phyloP scores from a whole-genome alignment of 92 coral and sea anemone species.

The Paragorgia papillata region DNA sequence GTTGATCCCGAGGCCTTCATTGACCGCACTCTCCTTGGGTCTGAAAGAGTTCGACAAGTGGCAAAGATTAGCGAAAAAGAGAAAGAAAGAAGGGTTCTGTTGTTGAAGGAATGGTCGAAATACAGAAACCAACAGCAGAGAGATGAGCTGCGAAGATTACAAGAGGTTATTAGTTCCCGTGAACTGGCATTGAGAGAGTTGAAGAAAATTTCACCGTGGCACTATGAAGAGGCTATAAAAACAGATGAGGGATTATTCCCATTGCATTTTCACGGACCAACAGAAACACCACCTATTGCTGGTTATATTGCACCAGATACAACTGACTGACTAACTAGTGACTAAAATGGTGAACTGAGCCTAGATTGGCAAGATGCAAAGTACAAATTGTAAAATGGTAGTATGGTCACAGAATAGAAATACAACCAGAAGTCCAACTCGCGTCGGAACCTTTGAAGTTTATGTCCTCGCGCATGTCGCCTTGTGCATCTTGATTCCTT shows the following conservation, averaged over 20 bases:
- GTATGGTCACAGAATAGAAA: no score
- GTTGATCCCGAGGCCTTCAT: constrained; percentile 81
- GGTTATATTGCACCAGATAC: constrained; percentile 91
- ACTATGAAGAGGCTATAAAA: constrained; percentile 85
- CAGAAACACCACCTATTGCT: constrained; percentile 88
- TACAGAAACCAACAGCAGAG: constrained; percentile 90
- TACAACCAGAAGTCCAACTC: no score
- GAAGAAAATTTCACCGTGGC: constrained; percentile 74
- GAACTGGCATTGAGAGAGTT: constrained; percentile 90
- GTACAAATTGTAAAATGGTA: no score
- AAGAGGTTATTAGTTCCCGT: constrained; percentile 78
- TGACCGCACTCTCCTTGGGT: constrained; percentile 60
- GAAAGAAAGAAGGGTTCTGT: constrained; percentile 70
- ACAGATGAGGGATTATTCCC: constrained; percentile 82
- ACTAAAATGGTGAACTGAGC: no score
- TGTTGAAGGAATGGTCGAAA: constrained; percentile 94
- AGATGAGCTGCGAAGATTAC: constrained; percentile 82
- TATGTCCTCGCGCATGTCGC: no score
- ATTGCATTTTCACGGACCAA: constrained; percentile 82
- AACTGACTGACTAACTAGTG: constrained; percentile 60
- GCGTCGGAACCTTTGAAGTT: no score
- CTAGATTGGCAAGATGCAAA: no score
- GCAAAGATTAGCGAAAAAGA: constrained; percentile 66
- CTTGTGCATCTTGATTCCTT: no score
- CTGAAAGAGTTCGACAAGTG: constrained; percentile 61